These are phyloP conservation scores for Tigriopus japonicus DNA, from an alignment of 1,140 invertebrate genomes.

Conservation along the genomic window DNA sequence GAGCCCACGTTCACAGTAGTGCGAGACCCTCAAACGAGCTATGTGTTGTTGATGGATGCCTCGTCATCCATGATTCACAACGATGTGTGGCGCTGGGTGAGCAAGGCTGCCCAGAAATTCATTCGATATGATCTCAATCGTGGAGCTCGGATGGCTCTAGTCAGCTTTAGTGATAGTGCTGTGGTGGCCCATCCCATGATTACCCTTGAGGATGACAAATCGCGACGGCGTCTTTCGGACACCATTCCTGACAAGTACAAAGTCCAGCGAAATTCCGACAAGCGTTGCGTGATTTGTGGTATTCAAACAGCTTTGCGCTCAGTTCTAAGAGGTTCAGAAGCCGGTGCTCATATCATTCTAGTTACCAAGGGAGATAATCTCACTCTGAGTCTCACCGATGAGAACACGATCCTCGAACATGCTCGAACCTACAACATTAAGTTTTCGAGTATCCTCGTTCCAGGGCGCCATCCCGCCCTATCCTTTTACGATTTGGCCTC, in stretches of 20 bases:
- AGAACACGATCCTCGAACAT: constrained; percentile 4
- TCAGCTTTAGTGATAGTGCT: constrained; percentile 9
- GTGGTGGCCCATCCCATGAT: neutral
- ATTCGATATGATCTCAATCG: constrained; percentile 5
- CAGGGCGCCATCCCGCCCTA: neutral
- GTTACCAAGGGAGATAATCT: constrained; percentile 10
- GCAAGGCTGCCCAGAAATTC: constrained; percentile 11
- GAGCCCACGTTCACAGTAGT: neutral
- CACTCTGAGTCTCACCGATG: neutral
- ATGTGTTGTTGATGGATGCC: constrained; percentile 8
- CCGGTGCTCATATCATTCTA: constrained; percentile 5
- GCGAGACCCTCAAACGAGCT: constrained; percentile 1
- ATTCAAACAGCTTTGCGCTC: neutral
- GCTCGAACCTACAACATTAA: neutral
- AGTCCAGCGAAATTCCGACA: constrained; percentile 1
- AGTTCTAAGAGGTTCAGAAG: neutral
- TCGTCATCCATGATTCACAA: neutral
- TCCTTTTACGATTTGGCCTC: constrained; percentile 9
- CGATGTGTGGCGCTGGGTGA: constrained; percentile 11
- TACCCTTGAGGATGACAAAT: neutral
- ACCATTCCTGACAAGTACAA: constrained; percentile 10
- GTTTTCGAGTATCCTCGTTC: constrained; percentile 6
- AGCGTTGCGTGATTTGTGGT: neutral
- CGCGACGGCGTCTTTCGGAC: neutral
- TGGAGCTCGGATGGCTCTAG: neutral